Percentiles rank a stretch among this genome's conserved stretches.
These are phyloP conservation scores for Romanomermis culicivorax DNA, from an alignment of 2,888 invertebrate genomes.

Conservation along the genomic window DNA sequence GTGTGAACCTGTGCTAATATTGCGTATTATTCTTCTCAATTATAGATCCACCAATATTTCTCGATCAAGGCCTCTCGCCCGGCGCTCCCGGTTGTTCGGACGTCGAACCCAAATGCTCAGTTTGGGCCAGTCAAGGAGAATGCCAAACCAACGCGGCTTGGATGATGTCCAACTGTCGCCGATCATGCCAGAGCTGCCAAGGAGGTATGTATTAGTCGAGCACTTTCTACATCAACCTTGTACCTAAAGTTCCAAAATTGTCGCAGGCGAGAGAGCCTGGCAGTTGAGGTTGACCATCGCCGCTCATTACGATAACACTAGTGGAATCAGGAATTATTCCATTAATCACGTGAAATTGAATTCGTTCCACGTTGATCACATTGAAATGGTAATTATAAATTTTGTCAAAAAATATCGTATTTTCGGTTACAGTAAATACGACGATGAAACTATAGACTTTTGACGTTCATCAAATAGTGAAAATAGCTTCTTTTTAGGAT, in stretches of 20 bases:
- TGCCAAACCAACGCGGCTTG: slow-evolving; percentile 27
- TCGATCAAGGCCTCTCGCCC: not conserved
- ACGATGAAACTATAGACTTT: too few relatives aligned
- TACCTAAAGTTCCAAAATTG: too few relatives aligned
- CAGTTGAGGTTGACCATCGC: slow-evolving; percentile 23
- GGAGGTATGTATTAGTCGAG: slow-evolving; percentile 16
- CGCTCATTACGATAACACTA: slow-evolving; percentile 11
- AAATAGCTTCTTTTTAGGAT: slow-evolving; percentile 17
- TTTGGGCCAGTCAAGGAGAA: slow-evolving; percentile 27
- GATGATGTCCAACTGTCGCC: slow-evolving; percentile 29
- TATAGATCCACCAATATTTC: not conserved
- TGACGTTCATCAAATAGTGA: too few relatives aligned
- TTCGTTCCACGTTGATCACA: slow-evolving; percentile 23
- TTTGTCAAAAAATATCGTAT: not conserved
- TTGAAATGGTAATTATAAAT: slow-evolving; percentile 19
- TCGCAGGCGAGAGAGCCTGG: slow-evolving; percentile 27
- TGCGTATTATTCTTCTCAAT: too few relatives aligned
- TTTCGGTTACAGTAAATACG: too few relatives aligned
- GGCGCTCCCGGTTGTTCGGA: slow-evolving; percentile 18
- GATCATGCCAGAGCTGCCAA: slow-evolving; percentile 27
- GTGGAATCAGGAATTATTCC: slow-evolving; percentile 18
- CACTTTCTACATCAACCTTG: not conserved
- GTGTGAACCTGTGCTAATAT: too few relatives aligned
- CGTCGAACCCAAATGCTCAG: slow-evolving; percentile 24
- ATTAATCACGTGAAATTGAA: slow-evolving; percentile 21